These are phyloP conservation scores for Helarctos malayanus DNA, from an alignment of 2,797 vertebrate species.

Conservation along the genomic window DNA sequence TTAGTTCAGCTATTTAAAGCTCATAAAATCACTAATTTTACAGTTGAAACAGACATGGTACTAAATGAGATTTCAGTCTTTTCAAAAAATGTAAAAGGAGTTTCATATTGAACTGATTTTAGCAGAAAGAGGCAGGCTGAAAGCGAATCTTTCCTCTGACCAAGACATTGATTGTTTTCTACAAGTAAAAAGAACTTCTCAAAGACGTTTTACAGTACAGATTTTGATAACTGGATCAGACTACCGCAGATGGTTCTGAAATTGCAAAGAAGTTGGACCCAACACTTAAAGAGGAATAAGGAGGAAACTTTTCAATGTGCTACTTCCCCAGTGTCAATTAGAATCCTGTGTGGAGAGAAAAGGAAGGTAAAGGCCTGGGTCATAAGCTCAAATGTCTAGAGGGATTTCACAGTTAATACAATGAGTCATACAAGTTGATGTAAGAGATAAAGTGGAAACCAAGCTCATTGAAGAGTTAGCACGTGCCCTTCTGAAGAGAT, in stretches of 20 bases:
- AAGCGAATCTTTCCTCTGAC: conserved; percentile 22
- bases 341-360: not conserved
- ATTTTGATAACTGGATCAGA: not conserved
- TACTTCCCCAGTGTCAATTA: not conserved
- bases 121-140: conserved; percentile 20
- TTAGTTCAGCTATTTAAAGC: conserved; percentile 34
- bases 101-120: conserved; percentile 43
- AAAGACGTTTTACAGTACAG: conserved; percentile 35
- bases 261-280: not conserved
- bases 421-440: not conserved
- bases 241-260: not conserved
- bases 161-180: not conserved
- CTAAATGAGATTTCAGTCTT: conserved; percentile 14
- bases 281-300: not conserved
- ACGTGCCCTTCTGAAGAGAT: not conserved
- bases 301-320: not conserved
- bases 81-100: not conserved
- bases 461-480: not conserved
- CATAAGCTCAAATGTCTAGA: conserved; percentile 9
- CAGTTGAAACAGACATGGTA: not conserved
- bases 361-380: not conserved
- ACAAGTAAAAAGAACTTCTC: conserved; percentile 17
- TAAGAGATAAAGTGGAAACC: not conserved
- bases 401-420: not conserved
- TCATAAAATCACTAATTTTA: conserved; percentile 59